phyloP scores from a whole-genome alignment of 2,888 invertebrate genomes.

The Lepidochitona cinerea region DNA sequence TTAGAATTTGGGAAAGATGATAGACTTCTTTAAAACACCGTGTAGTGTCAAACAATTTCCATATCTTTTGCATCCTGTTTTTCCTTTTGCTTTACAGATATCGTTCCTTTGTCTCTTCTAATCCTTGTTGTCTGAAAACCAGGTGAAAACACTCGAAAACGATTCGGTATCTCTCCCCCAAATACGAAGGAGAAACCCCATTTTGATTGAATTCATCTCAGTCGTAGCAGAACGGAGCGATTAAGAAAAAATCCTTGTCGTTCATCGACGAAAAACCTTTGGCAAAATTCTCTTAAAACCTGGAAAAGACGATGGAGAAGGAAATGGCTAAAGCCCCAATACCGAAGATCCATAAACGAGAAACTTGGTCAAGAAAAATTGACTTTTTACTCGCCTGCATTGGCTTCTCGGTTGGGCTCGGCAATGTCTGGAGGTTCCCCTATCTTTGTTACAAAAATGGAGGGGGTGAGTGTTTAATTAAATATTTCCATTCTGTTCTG shows the following conservation, averaged over 20 bases:
- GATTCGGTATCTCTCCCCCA: too few relatives aligned
- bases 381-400: not conserved
- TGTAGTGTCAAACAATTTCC: too few relatives aligned
- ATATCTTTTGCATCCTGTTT: too few relatives aligned
- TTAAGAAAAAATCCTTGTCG: not conserved
- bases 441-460: slow-evolving; percentile 5
- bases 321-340: not conserved
- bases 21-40: too few relatives aligned
- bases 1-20: too few relatives aligned
- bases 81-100: too few relatives aligned
- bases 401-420: not conserved
- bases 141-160: too few relatives aligned
- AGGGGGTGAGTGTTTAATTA: not conserved
- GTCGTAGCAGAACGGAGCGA: slow-evolving; percentile 3
- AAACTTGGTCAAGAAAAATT: not conserved
- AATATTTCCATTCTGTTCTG: too few relatives aligned
- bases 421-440: not conserved
- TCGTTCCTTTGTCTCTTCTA: too few relatives aligned
- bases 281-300: not conserved
- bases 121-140: too few relatives aligned
- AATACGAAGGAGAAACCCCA: too few relatives aligned
- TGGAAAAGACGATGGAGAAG: not conserved
- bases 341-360: not conserved
- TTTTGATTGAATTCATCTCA: too few relatives aligned
- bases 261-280: not conserved